Evolutionary conservation across 1,140 invertebrate species (phyloP), one percentile per base, ranked within the genome.

Genomic region (Brachionus asplanchnoidis): DNA sequence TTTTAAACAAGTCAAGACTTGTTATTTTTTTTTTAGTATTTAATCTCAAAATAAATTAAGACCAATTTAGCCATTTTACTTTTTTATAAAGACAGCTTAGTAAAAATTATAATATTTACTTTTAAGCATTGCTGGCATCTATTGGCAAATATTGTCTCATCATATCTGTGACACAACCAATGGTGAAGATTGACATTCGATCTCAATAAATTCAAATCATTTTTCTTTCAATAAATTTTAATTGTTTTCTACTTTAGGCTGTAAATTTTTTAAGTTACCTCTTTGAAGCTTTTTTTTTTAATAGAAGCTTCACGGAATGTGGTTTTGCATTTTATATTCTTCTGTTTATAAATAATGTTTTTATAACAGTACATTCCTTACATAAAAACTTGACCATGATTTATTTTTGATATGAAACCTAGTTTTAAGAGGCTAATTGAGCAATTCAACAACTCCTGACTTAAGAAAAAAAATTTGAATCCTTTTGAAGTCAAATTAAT

Each of bases 241-340:
- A n/a, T 17, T 2, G 4, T 9, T 70, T 70, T 73, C n/a, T 20
- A 36, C 3, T 32, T 23, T 14, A 28, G 0, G 36, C 14, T 32
- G 3, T 6, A 8, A 32, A 73, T 73, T 40, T n/a, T 73, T 42
- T 40, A 17, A 7, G 11, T 36, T 82, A 82, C 79, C 17, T 82
- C 79, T 82, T 82, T 82, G 5, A 82, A 77, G 11, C 42, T 77
- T 53, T 50, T 82, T 65, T 42, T 65, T 12, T 82, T 60, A 28
- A 26, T 28, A 46, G 50, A 14, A n/a, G 40, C 50, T 60, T 82
- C 50, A 36, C 56, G 53, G 26, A 82, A 82, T 65, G 79, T 82
- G 1, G 5, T 44, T 82, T 56, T 40, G 42, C 79, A 82, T 65
- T 82, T 82, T 20, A 82, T 42, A 82, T 82, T 8, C 7, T 68